A percentile compares a stretch with the other conserved stretches of the same genome.
These are phyloP conservation scores for Trematomus loennbergii DNA, from an alignment of 2,113 vertebrate species.

Conservation along the genomic window DNA sequence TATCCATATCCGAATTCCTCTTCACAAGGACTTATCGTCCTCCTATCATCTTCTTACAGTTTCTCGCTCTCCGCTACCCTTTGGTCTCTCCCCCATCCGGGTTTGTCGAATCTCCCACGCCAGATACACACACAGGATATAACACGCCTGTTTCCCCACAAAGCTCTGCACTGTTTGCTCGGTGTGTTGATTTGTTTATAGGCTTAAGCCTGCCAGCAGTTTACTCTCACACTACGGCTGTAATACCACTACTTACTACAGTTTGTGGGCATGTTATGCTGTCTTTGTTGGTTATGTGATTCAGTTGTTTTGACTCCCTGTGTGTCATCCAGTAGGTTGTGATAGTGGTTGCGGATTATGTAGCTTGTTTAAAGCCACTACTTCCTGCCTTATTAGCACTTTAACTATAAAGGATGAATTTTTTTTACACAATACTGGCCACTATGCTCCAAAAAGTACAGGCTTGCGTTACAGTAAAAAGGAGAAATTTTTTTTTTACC, in stretches of 20 bases:
- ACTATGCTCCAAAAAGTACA: conserved; percentile 22
- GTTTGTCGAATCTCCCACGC: conserved; percentile 51
- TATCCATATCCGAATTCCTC: conserved; percentile 51
- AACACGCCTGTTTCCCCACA: conserved; percentile 66
- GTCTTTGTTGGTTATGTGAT: conserved; percentile 26
- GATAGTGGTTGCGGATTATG: neutral
- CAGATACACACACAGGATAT: conserved; percentile 63
- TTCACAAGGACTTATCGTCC: conserved; percentile 34
- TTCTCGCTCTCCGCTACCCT: conserved; percentile 27
- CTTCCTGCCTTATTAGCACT: conserved; percentile 27
- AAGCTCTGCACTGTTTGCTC: conserved; percentile 55
- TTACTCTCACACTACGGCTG: conserved; percentile 36
- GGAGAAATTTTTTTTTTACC: neutral
- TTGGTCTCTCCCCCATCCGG: conserved; percentile 61
- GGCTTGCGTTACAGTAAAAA: neutral
- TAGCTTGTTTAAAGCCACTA: conserved; percentile 4
- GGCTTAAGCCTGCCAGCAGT: conserved; percentile 53
- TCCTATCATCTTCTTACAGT: conserved; percentile 52
- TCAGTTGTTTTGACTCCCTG: conserved; percentile 43
- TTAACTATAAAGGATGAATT: neutral
- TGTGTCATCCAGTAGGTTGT: conserved; percentile 33
- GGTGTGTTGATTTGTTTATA: conserved; percentile 60
- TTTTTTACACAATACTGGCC: neutral
- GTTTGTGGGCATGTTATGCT: conserved; percentile 50
- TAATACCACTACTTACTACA: conserved; percentile 49